Evolutionary conservation across 2,797 vertebrate genomes (phyloP), one percentile per base, ranked within the genome.

Genomic region (Sphenopsis melanotis): DNA sequence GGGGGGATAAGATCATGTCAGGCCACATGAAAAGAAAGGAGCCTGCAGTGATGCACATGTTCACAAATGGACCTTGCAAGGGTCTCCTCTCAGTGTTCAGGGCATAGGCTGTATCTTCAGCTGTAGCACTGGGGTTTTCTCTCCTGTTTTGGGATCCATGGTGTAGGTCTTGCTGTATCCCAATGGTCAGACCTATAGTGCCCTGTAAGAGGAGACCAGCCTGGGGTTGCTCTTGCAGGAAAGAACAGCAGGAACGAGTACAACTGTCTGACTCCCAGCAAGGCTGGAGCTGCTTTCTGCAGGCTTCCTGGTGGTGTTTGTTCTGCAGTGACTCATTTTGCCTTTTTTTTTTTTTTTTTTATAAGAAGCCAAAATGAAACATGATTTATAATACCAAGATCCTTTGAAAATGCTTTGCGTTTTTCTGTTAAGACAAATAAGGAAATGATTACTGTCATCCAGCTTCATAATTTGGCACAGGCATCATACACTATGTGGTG

Each of bases 271-370:
- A 56, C 5, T 71, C 18, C 8, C 46, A 65, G 79, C 30, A 47
- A 68, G 49, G 18, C 61, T 88, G 61, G 39, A 77, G 50, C 13
- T 78, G 36, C 10, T 55, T 94, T 94, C 57, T 78, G 39, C 39
- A 86, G 82, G 20, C 64, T 85, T 56, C 20, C 44, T 90, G 69
- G 39, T 89, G 63, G 36, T 89, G 82, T 46, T 94, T 87, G 36
- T 34, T 80, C 76, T 83, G 13, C 36, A 86, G 24, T 87, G 84
- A 89, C 29, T 95, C 50, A 80, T 85, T 76, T 80, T 88, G 37
- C 42, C 14, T 66, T 85, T 41, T 74, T 42, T 59, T 79, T 56
- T 42, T 61, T 59, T 30, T 65, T 39, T 41, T 41, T 41, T 41
- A 79, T 42, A 70, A 63, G 37, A 91, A 94, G 56, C 20, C 16